phyloP scores from a whole-genome alignment of 2,888 invertebrate genomes.

The Zele albiditarsus region DNA sequence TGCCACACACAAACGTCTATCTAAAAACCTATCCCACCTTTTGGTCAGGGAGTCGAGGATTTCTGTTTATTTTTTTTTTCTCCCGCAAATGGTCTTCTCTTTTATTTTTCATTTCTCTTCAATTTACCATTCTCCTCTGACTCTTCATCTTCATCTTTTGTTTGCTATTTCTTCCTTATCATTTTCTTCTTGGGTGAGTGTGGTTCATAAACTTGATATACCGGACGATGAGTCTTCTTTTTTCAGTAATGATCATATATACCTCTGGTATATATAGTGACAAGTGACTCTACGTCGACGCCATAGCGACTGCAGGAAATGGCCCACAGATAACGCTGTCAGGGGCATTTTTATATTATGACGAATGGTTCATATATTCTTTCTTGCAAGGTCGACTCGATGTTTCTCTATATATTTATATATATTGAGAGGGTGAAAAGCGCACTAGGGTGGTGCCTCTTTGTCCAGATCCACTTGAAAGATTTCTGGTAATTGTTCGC shows the following conservation, averaged over 20 bases:
- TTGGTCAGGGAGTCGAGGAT: neutral
- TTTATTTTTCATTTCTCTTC: conserved; percentile 44
- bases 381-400: conserved; percentile 48
- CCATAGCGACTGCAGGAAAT: conserved; percentile 66
- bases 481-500: conserved; percentile 55
- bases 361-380: conserved; percentile 68
- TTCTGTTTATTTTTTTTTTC: conserved; percentile 30
- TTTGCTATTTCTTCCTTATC: conserved; percentile 46
- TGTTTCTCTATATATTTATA: neutral
- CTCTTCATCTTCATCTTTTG: conserved; percentile 39
- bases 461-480: conserved; percentile 50
- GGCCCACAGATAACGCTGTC: conserved; percentile 71
- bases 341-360: conserved; percentile 70
- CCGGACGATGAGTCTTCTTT: conserved; percentile 47
- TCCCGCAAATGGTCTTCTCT: conserved; percentile 37
- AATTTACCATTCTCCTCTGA: neutral
- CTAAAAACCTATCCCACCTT: neutral
- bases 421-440: conserved; percentile 13
- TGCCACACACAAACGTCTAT: conserved; percentile 3
- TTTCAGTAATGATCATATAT: conserved; percentile 69
- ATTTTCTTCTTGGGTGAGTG: conserved; percentile 31
- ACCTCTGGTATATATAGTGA: conserved; percentile 69
- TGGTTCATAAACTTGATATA: conserved; percentile 38
- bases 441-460: conserved; percentile 14
- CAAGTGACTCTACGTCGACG: conserved; percentile 63